Percentiles rank a stretch among this genome's conserved stretches.
Evolutionary conservation across 2,888 invertebrate genomes (phyloP).

Genomic region (Dendrolimus houi): DNA sequence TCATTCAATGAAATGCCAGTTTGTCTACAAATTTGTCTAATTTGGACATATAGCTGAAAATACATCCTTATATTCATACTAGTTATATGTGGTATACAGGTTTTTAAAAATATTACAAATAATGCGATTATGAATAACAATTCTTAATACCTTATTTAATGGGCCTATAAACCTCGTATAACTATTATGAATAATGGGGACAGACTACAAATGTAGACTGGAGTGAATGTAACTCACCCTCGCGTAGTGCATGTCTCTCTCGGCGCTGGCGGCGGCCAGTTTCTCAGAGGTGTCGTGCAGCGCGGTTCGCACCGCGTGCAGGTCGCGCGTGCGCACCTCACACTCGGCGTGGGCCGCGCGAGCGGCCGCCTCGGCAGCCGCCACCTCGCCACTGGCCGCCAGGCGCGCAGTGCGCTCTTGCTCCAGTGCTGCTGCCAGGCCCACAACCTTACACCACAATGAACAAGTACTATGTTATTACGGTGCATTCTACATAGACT

Average conservation of each 20-base stretch:
- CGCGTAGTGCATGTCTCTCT: conserved; percentile 60
- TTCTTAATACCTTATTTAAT: no score
- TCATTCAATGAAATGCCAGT: no score
- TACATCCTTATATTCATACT: no score
- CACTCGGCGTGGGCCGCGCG: conserved; percentile 68
- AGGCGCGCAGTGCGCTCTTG: conserved; percentile 93
- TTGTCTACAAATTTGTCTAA: no score
- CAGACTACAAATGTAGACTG: no score
- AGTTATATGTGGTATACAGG: no score
- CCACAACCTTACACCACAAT: conserved; percentile 71
- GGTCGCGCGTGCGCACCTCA: conserved; percentile 55
- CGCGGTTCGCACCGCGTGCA: conserved; percentile 51
- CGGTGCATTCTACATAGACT: no score
- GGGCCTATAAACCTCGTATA: no score
- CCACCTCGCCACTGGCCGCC: conserved; percentile 88
- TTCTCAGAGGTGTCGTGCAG: conserved; percentile 61
- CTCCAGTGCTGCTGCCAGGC: conserved; percentile 90
- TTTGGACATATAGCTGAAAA: no score
- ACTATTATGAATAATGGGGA: no score
- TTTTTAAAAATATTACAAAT: no score
- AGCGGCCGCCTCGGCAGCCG: conserved; percentile 60
- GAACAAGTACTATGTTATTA: background rate
- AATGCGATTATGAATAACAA: no score
- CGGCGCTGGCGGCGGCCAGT: conserved; percentile 59
- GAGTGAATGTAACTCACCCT: conserved; percentile 38